Base-by-base conservation (phyloP, 2,888 invertebrate genomes). In the Tuberolachnus salignus region DNA sequence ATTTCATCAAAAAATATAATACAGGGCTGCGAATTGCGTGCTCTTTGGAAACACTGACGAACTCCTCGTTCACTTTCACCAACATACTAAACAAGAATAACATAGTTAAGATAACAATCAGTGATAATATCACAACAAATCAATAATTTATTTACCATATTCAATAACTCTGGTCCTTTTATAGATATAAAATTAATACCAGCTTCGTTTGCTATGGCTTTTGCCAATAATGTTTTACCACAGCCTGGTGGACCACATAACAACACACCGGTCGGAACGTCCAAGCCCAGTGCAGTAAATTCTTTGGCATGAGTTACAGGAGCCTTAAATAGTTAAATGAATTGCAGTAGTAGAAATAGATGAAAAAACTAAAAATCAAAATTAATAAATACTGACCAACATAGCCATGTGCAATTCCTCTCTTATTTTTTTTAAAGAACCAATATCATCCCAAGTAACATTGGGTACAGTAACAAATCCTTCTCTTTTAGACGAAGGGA, bases 1-100 rank as follows among this genome's bases (percentile, higher is more conserved):
- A 99, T 89, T 87, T 99, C 99, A 85, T 99, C 99, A 85, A 99
- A 99, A 87, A 98, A 98, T 85, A 99, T 97, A 3, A 99, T 97
- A 85, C 98, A 99, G 0, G 99, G 99, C 0, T 95, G 91, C 0
- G 97, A 97, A 86, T 97, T 97, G 63, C 94, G 88, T 0, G 98
- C 99, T 82, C 98, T 89, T 85, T 94, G 92, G 85, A 99, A 99
- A 84, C 96, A 95, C 34, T 94, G 93, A n/a, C 99, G 89, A 0
- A 99, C 97, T 0, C 97, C 97, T 83, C 94, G 89, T 86, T 99
- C 99, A 86, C 97, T 98, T 87, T 99, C 98, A 81, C 99, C 99
- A 21, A 99, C 97, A 86, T 98, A 99, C 94, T 92, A 83, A 0
- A 57, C 13, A 19, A 57, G 44, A 67, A 49, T 34, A 34, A 55